Base-by-base conservation (phyloP, 2,113 vertebrate species). In the Oxyruncus cristatus region DNA sequence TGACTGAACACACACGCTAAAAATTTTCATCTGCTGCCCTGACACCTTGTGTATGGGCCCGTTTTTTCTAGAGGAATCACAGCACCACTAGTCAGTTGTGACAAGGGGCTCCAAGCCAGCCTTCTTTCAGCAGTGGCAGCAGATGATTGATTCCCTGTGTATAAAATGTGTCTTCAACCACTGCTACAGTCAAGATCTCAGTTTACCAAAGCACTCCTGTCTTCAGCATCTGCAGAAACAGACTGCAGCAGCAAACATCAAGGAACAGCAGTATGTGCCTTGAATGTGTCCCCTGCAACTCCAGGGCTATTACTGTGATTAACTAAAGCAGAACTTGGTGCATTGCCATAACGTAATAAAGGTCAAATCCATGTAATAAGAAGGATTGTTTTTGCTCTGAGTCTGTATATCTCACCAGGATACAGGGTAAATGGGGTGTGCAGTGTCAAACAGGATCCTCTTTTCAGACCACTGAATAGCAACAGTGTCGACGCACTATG, bases 261-360 rank as follows among this genome's bases (percentile, higher is more conserved):
- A 84, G 65, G n/a, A 91, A 53, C 35, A 75, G 22, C 7, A 8
- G 27, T 62, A 37, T 55, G 41, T 83, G 30, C 56, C 56, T 92
- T 55, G 35, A 85, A 63, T 49, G 27, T 33, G 18, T 53, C 70
- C 55, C 37, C 46, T 92, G 73, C 32, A 91, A 53, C 77, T 65
- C 23, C 73, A 61, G 58, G 16, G 35, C 74, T 90, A 35, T 67
- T 91, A 74, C 49, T 68, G 50, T 1, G 3, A 68, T 68, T 82
- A 89, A 42, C 79, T 77, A 95, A 92, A 84, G 47, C 79, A 93
- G 75, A 80, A 92, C 65, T 93, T 94, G 79, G 68, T 92, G 65
- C 21, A 4, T 39, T 94, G 90, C 79, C 79, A 68, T 77, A 88
- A 63, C 0, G 0, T 61, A 88, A 67, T 86, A 86, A 92, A 97